Evolutionary conservation across 2,113 vertebrate species (phyloP), one percentile per base, ranked within the genome.

Genomic region (Holacanthus passer): DNA sequence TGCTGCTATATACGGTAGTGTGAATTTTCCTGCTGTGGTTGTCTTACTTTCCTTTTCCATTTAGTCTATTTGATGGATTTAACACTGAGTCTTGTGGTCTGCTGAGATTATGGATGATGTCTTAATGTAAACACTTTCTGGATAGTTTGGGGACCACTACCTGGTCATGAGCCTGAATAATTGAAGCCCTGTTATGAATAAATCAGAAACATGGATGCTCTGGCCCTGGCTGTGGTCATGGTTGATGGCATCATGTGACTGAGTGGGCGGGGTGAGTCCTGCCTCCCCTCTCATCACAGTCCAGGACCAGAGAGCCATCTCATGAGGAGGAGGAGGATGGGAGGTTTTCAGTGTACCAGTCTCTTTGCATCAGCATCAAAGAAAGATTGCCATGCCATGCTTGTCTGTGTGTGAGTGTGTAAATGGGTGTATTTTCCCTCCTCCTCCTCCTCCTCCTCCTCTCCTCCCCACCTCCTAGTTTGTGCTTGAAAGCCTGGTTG

Each of bases 121-220:
- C 62, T 75, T 39, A 39, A 69, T 55, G 65, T 83, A 52, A 81
- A 79, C 73, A 81, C 81, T 68, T 70, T 55, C 7, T 20, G 67
- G 50, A 43, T 29, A 22, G 69, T 86, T 85, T 73, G 20, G 58
- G 55, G 37, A 2, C 19, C 74, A 73, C 39, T 82, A 77, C 62
- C 84, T 81, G 84, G 68, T 66, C 77, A 35, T 43, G 20, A 35
- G 53, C n/a, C 69, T 94, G 68, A 93, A 94, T 93, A 87, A 93
- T 93, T 86, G 45, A 93, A 86, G 81, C 22, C 9, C 20, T 79
- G 68, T 79, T 83, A 90, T 93, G 85, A 95, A 94, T 93, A 92
- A 94, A 92, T 90, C 77, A 93, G 53, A 88, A 64, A 60, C 19
- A 24, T 63, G 67, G 58, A 69, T 63, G 76, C 53, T 83, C 67